phyloP scores from a whole-genome alignment of 2,797 vertebrate genomes.

The Myotis findleyi region DNA sequence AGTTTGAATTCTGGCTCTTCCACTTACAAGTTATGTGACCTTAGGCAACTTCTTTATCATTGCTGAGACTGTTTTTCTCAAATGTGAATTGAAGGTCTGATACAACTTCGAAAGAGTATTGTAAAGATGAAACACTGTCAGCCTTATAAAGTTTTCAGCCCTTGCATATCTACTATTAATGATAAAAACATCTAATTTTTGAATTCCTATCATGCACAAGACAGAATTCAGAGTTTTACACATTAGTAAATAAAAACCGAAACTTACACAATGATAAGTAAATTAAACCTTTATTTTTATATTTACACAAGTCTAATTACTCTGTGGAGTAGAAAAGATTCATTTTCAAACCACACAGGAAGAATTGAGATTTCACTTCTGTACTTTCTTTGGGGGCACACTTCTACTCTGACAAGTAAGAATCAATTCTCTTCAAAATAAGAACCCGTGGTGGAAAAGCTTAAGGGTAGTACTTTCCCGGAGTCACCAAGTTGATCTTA shows the following conservation, averaged over 20 bases:
- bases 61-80: not conserved
- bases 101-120: not conserved
- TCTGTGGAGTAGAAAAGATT: not conserved
- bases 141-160: not conserved
- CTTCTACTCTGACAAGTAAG: not conserved
- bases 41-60: not conserved
- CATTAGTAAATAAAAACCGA: not conserved
- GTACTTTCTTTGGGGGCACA: not conserved
- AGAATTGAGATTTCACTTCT: not conserved
- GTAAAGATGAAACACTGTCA: not conserved
- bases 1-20: not conserved
- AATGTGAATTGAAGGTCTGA: not conserved
- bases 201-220: not conserved
- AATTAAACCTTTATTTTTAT: not conserved
- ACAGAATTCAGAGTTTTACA: not conserved
- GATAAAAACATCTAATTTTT: not conserved
- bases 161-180: not conserved
- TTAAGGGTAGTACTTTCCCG: not conserved
- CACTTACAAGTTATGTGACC: not conserved
- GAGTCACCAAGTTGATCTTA: not conserved
- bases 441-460: not conserved
- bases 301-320: not conserved
- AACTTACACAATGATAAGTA: not conserved
- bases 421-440: slow-evolving; percentile 38
- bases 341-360: not conserved